Evolutionary conservation across 53 echinoderm and acorn worm species (phyloP), one percentile per base, ranked within the genome.

Genomic region (Actinopyga echinites): DNA sequence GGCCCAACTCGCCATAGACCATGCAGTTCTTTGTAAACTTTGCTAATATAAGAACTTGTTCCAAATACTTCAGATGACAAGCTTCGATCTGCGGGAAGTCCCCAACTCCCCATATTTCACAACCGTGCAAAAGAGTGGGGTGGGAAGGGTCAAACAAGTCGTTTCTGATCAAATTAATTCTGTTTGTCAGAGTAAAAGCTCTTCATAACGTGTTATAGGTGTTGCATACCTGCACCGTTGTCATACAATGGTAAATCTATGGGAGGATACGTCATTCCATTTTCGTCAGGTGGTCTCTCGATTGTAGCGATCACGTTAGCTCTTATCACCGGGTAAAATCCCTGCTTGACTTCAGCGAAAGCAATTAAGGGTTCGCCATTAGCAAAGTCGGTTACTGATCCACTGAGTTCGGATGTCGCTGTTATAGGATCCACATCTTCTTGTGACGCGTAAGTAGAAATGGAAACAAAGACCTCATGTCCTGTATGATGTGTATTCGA

Each of bases 151-250:
- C n/a, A n/a, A n/a, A n/a, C n/a, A n/a, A n/a, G n/a, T n/a, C n/a
- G n/a, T n/a, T n/a, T n/a, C n/a, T n/a, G n/a, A n/a, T n/a, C n/a
- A n/a, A n/a, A n/a, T n/a, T n/a, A n/a, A n/a, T n/a, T n/a, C n/a
- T n/a, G n/a, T n/a, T n/a, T n/a, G n/a, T n/a, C n/a, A n/a, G n/a
- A n/a, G n/a, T n/a, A n/a, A n/a, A n/a, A n/a, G n/a, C n/a, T n/a
- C n/a, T n/a, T n/a, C n/a, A n/a, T 49, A 49, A 49, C 13, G 49
- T 40, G 5, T 40, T 40, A 40, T 49, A 49, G 17, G 2, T 12
- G n/a, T 62, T 20, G 12, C 79, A 1, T 83, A 92, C 92, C 89
- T 29, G 92, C 92, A 22, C 92, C 92, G 23, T 92, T 92, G 56
- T 92, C 92, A 12, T 82, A 67, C 25, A 92, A 74, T 21, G 82